Evolutionary conservation across 2,113 vertebrate genomes (phyloP).

Genomic region (Nerophis ophidion): DNA sequence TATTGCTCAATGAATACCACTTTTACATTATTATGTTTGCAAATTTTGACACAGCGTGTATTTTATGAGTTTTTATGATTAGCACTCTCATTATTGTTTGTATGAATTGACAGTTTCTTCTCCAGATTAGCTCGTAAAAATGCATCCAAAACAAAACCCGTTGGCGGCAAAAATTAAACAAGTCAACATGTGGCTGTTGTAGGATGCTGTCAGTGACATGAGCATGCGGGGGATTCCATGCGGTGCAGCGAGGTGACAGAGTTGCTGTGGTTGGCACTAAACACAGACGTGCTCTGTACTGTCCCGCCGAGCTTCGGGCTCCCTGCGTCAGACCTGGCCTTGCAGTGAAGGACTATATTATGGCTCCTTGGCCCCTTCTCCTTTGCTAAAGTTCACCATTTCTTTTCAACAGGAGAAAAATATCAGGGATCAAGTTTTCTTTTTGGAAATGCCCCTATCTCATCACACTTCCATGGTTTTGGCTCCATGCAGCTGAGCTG

Average conservation of each 20-base stretch:
- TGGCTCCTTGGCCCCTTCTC: constrained; percentile 50
- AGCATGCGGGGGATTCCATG: constrained; percentile 48
- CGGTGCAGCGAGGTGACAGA: constrained; percentile 52
- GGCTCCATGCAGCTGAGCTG: constrained; percentile 29
- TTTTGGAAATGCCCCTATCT: constrained; percentile 45
- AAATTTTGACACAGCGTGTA: too few species aligned
- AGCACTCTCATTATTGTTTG: too few species aligned
- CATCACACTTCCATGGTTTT: constrained; percentile 45
- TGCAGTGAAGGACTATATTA: constrained; percentile 67
- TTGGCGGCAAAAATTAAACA: constrained; percentile 37
- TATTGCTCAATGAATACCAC: too few species aligned
- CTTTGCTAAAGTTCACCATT: constrained; percentile 56
- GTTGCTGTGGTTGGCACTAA: constrained; percentile 60
- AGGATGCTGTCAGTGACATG: constrained; percentile 33
- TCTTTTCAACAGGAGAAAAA: constrained; percentile 53
- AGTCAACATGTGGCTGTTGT: constrained; percentile 36
- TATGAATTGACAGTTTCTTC: neutral
- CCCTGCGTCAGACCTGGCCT: constrained; percentile 66
- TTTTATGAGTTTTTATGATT: too few species aligned
- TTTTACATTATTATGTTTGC: too few species aligned
- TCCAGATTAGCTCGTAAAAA: constrained; percentile 7
- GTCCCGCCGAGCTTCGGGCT: constrained; percentile 33
- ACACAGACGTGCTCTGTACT: constrained; percentile 66
- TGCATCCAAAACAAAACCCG: constrained; percentile 5
- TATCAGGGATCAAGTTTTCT: constrained; percentile 42